A percentile compares a stretch with the other conserved stretches of the same genome.
Evolutionary conservation across 2,888 invertebrate genomes (phyloP).

Genomic region (Thera britannica): DNA sequence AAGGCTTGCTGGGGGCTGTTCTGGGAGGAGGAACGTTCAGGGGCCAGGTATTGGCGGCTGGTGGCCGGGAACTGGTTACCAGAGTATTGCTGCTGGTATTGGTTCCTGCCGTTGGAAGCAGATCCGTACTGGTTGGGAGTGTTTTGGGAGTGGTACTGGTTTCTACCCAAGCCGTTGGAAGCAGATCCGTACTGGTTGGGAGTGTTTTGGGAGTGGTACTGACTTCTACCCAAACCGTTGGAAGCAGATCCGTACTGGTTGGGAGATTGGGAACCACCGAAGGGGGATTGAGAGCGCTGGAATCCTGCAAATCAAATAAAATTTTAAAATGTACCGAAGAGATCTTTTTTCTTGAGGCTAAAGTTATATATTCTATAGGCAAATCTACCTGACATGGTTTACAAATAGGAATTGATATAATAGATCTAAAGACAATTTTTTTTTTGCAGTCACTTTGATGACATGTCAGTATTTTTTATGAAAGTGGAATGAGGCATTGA

Average conservation of each 20-base stretch:
- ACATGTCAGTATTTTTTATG: too few species aligned
- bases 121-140: constrained; percentile 50
- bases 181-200: constrained; percentile 52
- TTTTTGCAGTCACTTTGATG: too few species aligned
- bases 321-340: too few species aligned
- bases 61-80: constrained; percentile 5
- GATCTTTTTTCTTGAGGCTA: too few species aligned
- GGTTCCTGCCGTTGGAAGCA: constrained; percentile 39
- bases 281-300: constrained; percentile 34
- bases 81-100: constrained; percentile 37
- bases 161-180: constrained; percentile 35
- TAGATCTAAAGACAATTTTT: too few species aligned
- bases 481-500: too few species aligned
- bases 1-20: constrained; percentile 71
- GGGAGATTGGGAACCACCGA: constrained; percentile 41
- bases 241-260: constrained; percentile 51
- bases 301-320: constrained; percentile 40
- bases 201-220: constrained; percentile 42
- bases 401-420: too few species aligned
- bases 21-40: constrained; percentile 4
- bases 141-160: constrained; percentile 43
- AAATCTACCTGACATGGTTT: too few species aligned
- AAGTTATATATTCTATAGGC: too few species aligned
- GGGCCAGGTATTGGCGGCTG: neutral
- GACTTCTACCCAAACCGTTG: constrained; percentile 34